A percentile compares a stretch with the other conserved stretches of the same genome.
These are phyloP conservation scores for Tromatobia lineatoria DNA, from an alignment of 2,888 invertebrate genomes.

Conservation along the genomic window DNA sequence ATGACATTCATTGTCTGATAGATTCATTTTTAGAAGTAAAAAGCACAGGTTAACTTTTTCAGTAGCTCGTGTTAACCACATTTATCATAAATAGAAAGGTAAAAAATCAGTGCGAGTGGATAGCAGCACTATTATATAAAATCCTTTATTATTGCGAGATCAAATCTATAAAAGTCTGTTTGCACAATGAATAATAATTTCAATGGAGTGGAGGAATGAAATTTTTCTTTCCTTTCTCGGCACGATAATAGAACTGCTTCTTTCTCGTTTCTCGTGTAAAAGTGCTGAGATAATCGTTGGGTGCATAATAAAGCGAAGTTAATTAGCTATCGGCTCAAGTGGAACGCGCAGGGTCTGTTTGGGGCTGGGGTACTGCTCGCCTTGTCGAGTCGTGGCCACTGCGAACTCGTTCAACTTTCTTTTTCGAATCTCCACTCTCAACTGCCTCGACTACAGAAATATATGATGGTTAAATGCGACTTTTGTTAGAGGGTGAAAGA, in stretches of 20 bases:
- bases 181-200: neutral
- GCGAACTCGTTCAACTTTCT: conserved; percentile 49
- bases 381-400: conserved; percentile 1
- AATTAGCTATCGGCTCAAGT: conserved; percentile 37
- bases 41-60: too few species aligned
- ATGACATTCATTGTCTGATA: too few species aligned
- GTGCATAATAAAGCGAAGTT: conserved; percentile 46
- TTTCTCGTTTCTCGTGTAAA: conserved; percentile 17
- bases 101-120: too few species aligned
- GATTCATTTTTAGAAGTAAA: too few species aligned
- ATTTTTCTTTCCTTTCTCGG: conserved; percentile 8
- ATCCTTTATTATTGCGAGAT: neutral
- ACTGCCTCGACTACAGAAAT: conserved; percentile 19
- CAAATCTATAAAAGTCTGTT: neutral
- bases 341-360: conserved; percentile 27
- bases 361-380: neutral
- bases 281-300: conserved; percentile 39
- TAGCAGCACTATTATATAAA: too few species aligned
- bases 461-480: conserved; percentile 27
- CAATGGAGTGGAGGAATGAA: neutral
- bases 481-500: conserved; percentile 25
- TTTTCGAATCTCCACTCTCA: conserved; percentile 2
- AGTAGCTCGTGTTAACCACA: too few species aligned
- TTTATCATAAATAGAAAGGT: too few species aligned
- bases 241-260: conserved; percentile 26